These are phyloP conservation scores for Plestiodon gilberti DNA, from an alignment of 2,113 vertebrate species.

Conservation along the genomic window DNA sequence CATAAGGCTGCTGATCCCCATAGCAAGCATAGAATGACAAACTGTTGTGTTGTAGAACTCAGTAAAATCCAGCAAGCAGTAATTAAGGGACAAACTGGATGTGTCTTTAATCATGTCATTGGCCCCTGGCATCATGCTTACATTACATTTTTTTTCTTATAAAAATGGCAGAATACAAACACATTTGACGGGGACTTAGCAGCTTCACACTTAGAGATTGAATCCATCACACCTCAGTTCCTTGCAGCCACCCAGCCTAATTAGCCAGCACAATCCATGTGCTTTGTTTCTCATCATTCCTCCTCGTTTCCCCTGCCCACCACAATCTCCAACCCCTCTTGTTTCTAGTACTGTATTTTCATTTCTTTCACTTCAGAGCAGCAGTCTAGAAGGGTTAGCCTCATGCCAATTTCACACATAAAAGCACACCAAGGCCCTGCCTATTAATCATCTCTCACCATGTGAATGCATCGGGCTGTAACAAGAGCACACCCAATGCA, in stretches of 20 bases:
- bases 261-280: not conserved
- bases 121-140: too few relatives aligned
- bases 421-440: not conserved
- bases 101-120: too few relatives aligned
- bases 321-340: not conserved
- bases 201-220: not conserved
- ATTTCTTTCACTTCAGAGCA: not conserved
- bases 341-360: not conserved
- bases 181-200: not conserved
- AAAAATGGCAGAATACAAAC: not conserved
- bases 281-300: not conserved
- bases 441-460: not conserved
- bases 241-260: not conserved
- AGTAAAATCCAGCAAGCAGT: not conserved
- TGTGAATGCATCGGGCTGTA: not conserved
- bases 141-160: not conserved
- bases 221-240: not conserved
- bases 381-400: accelerated
- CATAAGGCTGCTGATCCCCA: not conserved
- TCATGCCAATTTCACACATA: not conserved
- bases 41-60: not conserved
- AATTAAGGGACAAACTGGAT: too few relatives aligned
- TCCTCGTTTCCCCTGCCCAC: accelerated
- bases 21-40: not conserved
- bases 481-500: accelerated